These are phyloP conservation scores for Carettochelys insculpta DNA, from an alignment of 2,113 vertebrate species.

Conservation along the genomic window DNA sequence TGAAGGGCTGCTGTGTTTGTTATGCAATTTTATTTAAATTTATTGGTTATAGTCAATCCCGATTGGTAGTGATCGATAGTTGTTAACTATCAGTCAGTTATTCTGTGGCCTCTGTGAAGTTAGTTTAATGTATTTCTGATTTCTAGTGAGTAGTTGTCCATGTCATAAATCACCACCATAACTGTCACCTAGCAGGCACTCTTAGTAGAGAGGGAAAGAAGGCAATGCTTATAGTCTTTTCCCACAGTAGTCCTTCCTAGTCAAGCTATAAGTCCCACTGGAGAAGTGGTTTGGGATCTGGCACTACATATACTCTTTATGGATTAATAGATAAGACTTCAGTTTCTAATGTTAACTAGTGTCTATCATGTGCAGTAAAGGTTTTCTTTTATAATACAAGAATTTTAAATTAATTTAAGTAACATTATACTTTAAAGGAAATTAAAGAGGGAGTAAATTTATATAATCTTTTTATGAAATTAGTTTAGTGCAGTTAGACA, in stretches of 20 bases:
- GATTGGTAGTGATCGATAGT: neutral
- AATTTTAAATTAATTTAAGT: neutral
- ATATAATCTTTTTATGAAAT: neutral
- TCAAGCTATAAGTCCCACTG: neutral
- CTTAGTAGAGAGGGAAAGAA: neutral
- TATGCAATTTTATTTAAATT: accelerated
- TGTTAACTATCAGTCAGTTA: neutral
- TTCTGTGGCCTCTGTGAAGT: neutral
- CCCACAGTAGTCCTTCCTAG: neutral
- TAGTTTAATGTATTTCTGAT: neutral
- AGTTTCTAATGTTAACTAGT: neutral
- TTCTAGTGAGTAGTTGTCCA: neutral
- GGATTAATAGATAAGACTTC: neutral
- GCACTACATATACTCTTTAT: neutral
- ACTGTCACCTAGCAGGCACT: neutral
- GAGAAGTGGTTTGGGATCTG: neutral
- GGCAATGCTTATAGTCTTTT: neutral
- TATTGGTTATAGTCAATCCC: neutral
- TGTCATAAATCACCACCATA: neutral
- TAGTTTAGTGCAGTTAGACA: neutral
- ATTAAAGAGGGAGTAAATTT: neutral
- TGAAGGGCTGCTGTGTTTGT: neutral
- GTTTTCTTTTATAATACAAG: neutral
- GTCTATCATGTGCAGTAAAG: accelerated
- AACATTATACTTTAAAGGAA: neutral